Conservation (phyloP, 2,888 invertebrate genomes). For the Brenthis ino region DNA sequence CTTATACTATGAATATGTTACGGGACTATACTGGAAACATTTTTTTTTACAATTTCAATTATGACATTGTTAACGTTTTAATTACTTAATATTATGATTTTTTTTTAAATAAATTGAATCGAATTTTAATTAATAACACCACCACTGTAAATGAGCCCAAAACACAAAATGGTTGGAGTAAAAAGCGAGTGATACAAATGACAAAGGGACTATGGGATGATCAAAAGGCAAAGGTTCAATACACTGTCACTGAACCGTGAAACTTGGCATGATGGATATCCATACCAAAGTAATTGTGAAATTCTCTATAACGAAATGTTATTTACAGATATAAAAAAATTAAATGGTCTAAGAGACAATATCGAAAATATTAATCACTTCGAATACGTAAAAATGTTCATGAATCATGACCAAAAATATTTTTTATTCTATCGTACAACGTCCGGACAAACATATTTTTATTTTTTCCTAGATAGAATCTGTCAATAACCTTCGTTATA, state of each 20-base stretch:
- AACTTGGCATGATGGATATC: conserved; percentile 23
- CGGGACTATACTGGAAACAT: too few relatives aligned
- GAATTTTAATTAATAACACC: not conserved
- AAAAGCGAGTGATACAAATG: conserved; percentile 27
- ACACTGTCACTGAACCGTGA: conserved; percentile 42
- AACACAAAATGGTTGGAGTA: conserved; percentile 17
- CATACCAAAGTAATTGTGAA: conserved; percentile 19
- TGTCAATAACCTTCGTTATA: not conserved
- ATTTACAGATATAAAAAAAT: not conserved
- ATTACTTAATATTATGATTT: too few relatives aligned
- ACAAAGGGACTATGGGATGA: conserved; percentile 35
- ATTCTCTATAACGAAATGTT: conserved; percentile 7
- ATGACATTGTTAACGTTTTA: too few relatives aligned
- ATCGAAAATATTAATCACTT: not conserved
- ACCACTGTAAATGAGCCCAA: not conserved
- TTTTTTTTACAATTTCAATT: too few relatives aligned
- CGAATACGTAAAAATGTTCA: not conserved
- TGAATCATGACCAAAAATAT: too few relatives aligned
- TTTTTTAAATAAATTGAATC: not conserved
- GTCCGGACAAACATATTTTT: too few relatives aligned
- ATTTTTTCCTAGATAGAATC: too few relatives aligned
- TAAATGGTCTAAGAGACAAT: not conserved
- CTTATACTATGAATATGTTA: not conserved
- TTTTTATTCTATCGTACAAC: too few relatives aligned
- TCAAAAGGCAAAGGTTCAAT: conserved; percentile 32